phyloP scores from a whole-genome alignment of 2,113 vertebrate species.

The Zosterops hypoxanthus region DNA sequence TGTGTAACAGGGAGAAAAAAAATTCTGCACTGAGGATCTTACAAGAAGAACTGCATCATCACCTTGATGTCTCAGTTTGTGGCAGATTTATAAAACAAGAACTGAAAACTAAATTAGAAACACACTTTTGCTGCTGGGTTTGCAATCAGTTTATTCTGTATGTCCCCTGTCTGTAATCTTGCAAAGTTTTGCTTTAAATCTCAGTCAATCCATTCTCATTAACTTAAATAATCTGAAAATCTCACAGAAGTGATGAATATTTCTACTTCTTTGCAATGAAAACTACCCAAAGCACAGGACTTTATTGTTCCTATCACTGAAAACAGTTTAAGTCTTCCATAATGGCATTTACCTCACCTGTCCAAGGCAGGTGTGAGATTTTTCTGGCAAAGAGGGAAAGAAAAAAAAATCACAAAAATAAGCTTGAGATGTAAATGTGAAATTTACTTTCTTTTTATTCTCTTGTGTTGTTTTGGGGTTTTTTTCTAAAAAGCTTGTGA shows the following conservation, averaged over 20 bases:
- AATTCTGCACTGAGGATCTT: neutral
- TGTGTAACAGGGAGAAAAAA: neutral
- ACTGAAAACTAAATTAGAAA: slow-evolving; percentile 29
- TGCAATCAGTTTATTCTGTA: neutral
- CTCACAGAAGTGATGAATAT: neutral
- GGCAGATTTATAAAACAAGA: neutral
- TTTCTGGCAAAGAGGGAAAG: neutral
- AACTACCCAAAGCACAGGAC: neutral
- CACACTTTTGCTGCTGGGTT: neutral
- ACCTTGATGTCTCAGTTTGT: neutral
- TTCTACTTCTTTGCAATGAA: neutral
- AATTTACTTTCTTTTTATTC: neutral
- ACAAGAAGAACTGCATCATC: neutral
- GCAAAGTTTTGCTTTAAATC: neutral
- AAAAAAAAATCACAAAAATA: neutral
- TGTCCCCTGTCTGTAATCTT: neutral
- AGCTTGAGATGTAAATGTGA: neutral
- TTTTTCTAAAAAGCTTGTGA: neutral
- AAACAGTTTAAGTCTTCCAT: neutral
- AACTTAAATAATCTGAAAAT: neutral
- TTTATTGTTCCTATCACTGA: neutral
- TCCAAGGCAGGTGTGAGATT: neutral
- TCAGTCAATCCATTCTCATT: slow-evolving; percentile 33
- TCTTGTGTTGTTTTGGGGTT: neutral
- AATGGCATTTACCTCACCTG: neutral